Base-by-base conservation (phyloP, 2,113 vertebrate species). In the Colossoma macropomum region DNA sequence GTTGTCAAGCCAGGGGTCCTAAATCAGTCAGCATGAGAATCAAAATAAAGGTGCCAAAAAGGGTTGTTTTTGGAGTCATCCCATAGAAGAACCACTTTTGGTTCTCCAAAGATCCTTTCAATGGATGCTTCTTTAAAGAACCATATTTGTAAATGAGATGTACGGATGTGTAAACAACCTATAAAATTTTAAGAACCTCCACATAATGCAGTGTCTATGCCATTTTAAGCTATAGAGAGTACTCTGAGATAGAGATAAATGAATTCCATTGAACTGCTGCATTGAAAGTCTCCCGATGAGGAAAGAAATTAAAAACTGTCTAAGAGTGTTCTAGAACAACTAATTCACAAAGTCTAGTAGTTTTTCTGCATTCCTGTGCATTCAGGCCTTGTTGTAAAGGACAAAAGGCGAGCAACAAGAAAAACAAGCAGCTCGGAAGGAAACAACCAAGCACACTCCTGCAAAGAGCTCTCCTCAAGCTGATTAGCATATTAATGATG, bases 401-500 rank as follows among this genome's bases (percentile, higher is more conserved):
- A 65, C 74, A 80, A 75, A 68, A 77, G 50, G 17, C 52, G 25
- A 83, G 34, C 19, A 75, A 71, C 34, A 77, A 63, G 69, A 50
- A 77, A 62, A 77, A 71, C 32, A 83, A 50, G 34, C 74, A 50
- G 63, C 32, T 60, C 19, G 38, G 62, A 66, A 45, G 63, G 32
- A 80, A 81, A 77, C 81, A 76, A 81, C 50, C 81, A 48, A 62
- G 74, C 78, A 81, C 59, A 45, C 45, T 81, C 45, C 63, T 75
- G n/a, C 66, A 84, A n/a, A 84, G 59, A 73, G 45, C 10, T 28
- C 73, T 78, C 68, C 56, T 81, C 74, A 62, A 84, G 74, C 82
- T 77, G 59, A 84, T 84, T 86, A 80, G 48, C 74, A 86, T 84
- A 80, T 77, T 77, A 86, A 86, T 77, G 66, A 80, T 84, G 78